Evolutionary conservation across 2,888 invertebrate genomes (phyloP), one percentile per base, ranked within the genome.

Genomic region (Barypeithes pellucidus): DNA sequence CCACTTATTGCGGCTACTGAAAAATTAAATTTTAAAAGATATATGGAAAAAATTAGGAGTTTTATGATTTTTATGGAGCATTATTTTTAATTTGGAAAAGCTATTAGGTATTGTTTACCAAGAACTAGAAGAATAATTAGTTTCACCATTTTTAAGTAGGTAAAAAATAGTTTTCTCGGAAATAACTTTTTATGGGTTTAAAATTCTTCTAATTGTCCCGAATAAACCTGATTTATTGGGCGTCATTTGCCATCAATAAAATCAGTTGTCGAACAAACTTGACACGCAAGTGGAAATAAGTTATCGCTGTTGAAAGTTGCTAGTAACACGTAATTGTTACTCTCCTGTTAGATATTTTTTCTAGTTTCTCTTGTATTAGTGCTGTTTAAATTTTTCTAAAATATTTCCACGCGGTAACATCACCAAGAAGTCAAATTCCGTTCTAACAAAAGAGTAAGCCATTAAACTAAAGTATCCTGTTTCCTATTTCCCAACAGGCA

Each of bases 401-500:
- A 43, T 16, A 12, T 22, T 20, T 22, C 11, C 9, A 22, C 12
- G 2, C n/a, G 5, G 7, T 20, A n/a, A 22, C 12, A 12, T 22
- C 3, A n/a, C 22, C 5, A 12, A 5, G 22, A 24, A 20, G 47
- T 9, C 12, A 54, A 3, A 11, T 54, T 29, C 54, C 54, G 4
- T 54, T 33, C 20, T 11, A 14, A 24, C 52, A 52, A 54, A 54
- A 54, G 54, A 33, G 14, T 54, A 57, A 39, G 52, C 66, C 66
- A 66, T 66, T 66, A 66, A 54, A 54, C 41, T 41, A 43, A 39
- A 60, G 41, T 68, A 68, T 68, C 50, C 24, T 50, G 68, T 68
- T 68, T 61, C 68, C 47, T 36, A 50, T 47, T 52, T 68, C 39
- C 68, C 68, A 39, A 45, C 39, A 61, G 68, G 68, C 50, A 36